Conservation (phyloP, 2,888 invertebrate genomes). For the Panopea generosa region DNA sequence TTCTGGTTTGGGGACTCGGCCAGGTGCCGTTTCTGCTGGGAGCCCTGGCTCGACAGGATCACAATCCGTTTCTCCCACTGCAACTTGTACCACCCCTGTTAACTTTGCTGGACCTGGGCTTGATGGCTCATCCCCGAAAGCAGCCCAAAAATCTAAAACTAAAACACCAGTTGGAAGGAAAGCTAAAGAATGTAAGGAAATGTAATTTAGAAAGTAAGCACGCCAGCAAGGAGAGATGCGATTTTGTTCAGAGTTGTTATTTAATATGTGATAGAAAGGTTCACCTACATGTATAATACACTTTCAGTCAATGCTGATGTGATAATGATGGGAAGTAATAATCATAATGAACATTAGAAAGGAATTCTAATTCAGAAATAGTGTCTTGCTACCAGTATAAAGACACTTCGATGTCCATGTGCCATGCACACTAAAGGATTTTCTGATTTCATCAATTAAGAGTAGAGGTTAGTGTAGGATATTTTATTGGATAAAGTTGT, state of each 20-base stretch:
- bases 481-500: no score
- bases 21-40: constrained; percentile 2
- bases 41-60: background rate
- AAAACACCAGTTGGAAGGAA: constrained; percentile 58
- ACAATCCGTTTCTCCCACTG: no score
- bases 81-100: no score
- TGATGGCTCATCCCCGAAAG: constrained; percentile 49
- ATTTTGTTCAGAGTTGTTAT: constrained; percentile 26
- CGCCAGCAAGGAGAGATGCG: constrained; percentile 61
- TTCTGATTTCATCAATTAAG: no score
- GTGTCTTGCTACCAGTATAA: no score
- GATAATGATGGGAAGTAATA: background rate
- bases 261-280: constrained; percentile 36
- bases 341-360: no score
- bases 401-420: no score
- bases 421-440: no score
- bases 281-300: background rate
- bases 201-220: constrained; percentile 51
- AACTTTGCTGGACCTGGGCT: background rate
- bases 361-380: no score
- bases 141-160: constrained; percentile 37
- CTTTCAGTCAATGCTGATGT: background rate
- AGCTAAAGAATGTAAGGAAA: constrained; percentile 62
- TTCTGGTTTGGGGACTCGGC: background rate
- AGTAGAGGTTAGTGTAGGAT: no score